phyloP scores from a whole-genome alignment of 2,888 invertebrate species.

The Eupithecia vulgata region DNA sequence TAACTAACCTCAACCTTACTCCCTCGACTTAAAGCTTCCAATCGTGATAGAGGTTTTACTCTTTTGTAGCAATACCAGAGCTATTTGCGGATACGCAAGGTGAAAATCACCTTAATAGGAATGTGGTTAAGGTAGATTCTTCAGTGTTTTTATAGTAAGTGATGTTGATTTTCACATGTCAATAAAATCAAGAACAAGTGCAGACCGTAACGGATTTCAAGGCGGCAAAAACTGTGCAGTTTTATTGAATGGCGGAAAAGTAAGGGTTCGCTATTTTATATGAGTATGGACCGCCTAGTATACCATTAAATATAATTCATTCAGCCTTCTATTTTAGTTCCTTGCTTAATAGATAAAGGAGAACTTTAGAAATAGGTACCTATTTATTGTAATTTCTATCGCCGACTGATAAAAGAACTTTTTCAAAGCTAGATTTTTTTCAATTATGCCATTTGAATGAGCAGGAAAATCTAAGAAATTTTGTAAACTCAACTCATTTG shows the following conservation, averaged over 20 bases:
- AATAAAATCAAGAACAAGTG: constrained; percentile 51
- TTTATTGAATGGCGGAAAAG: constrained; percentile 40
- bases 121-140: constrained; percentile 12
- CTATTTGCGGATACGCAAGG: constrained; percentile 41
- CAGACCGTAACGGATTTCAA: constrained; percentile 49
- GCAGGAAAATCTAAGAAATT: no score
- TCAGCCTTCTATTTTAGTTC: background rate
- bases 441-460: no score
- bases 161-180: constrained; percentile 46
- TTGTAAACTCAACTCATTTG: no score
- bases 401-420: no score
- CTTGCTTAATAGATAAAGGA: background rate
- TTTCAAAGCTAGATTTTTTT: no score
- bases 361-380: background rate
- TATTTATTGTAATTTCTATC: background rate
- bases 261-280: constrained; percentile 1
- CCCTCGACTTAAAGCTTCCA: constrained; percentile 22
- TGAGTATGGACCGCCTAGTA: background rate
- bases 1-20: constrained; percentile 43
- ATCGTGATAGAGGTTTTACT: background rate
- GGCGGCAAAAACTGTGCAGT: constrained; percentile 38
- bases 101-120: constrained; percentile 9
- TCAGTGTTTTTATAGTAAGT: background rate
- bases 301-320: background rate
- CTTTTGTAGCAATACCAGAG: constrained; percentile 38